Evolutionary conservation across 2,797 vertebrate species (phyloP).

Genomic region (Rhinophrynus dorsalis): DNA sequence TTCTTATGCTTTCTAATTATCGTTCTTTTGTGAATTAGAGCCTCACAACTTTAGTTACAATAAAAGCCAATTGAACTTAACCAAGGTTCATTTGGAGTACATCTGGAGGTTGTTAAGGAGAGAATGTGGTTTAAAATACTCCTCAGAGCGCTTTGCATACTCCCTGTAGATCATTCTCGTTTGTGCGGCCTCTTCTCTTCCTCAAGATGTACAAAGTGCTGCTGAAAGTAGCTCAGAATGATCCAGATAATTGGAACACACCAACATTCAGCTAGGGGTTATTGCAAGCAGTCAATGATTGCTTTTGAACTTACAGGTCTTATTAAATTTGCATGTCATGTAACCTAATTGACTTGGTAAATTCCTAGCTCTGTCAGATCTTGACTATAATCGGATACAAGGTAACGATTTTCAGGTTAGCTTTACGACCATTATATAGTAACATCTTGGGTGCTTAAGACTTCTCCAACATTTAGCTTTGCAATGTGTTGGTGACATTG

Average conservation of each 20-base stretch:
- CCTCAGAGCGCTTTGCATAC: constrained; percentile 20
- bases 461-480: too few relatives aligned
- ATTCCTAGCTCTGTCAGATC: background rate
- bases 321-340: constrained; percentile 35
- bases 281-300: constrained; percentile 4
- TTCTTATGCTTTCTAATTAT: constrained; percentile 17
- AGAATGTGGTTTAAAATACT: constrained; percentile 8
- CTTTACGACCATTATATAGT: background rate
- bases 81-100: constrained; percentile 41
- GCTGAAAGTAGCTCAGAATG: background rate
- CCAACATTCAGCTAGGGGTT: constrained; percentile 39
- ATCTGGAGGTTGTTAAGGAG: constrained; percentile 43
- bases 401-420: background rate
- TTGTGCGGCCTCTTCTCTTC: constrained; percentile 22
- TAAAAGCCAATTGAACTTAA: constrained; percentile 44
- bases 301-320: constrained; percentile 31
- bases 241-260: constrained; percentile 38
- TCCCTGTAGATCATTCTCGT: constrained; percentile 35
- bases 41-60: constrained; percentile 39
- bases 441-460: too few relatives aligned
- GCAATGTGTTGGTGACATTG: too few relatives aligned
- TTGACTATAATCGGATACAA: background rate
- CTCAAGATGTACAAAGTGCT: background rate
- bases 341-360: constrained; percentile 24
- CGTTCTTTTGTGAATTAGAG: constrained; percentile 40